A percentile compares a stretch with the other conserved stretches of the same genome.
Conservation (phyloP, 2,888 invertebrate genomes). For the Chrysolina americana region DNA sequence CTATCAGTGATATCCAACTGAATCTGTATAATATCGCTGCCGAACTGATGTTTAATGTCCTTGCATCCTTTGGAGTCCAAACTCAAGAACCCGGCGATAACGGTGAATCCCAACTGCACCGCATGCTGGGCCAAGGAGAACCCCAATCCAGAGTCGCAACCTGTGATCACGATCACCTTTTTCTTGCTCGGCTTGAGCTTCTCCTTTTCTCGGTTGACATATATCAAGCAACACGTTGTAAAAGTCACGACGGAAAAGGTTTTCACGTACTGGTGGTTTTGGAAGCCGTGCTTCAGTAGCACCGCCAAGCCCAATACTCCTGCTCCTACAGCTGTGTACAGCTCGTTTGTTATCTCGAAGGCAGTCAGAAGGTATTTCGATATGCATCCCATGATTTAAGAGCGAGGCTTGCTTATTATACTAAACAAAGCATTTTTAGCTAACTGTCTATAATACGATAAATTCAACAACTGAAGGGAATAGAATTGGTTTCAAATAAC, state of each 20-base stretch:
- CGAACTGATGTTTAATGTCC: conserved; percentile 67
- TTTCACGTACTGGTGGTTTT: conserved; percentile 59
- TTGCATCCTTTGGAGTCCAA: conserved; percentile 75
- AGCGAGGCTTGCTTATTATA: neutral
- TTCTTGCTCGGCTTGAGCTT: conserved; percentile 54
- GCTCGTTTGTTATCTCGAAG: conserved; percentile 66
- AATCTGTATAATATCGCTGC: conserved; percentile 69
- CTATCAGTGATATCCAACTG: conserved; percentile 63
- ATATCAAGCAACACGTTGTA: conserved; percentile 61
- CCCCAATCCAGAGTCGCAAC: conserved; percentile 90
- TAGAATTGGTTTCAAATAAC: neutral
- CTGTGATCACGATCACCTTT: conserved; percentile 80
- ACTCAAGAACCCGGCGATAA: conserved; percentile 83
- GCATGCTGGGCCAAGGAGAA: conserved; percentile 79
- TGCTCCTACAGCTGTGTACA: conserved; percentile 64
- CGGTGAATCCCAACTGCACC: conserved; percentile 77
- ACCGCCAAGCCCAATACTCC: conserved; percentile 64
- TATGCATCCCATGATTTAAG: conserved; percentile 47
- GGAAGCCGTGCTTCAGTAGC: conserved; percentile 62
- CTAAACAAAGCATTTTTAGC: neutral
- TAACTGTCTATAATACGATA: neutral
- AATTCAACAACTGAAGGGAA: too few relatives aligned
- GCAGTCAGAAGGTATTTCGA: conserved; percentile 50
- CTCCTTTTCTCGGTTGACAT: conserved; percentile 53
- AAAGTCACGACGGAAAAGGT: conserved; percentile 59